A percentile compares a stretch with the other conserved stretches of the same genome.
phyloP scores from a whole-genome alignment of 2,888 invertebrate species.

The Thumatha senex region DNA sequence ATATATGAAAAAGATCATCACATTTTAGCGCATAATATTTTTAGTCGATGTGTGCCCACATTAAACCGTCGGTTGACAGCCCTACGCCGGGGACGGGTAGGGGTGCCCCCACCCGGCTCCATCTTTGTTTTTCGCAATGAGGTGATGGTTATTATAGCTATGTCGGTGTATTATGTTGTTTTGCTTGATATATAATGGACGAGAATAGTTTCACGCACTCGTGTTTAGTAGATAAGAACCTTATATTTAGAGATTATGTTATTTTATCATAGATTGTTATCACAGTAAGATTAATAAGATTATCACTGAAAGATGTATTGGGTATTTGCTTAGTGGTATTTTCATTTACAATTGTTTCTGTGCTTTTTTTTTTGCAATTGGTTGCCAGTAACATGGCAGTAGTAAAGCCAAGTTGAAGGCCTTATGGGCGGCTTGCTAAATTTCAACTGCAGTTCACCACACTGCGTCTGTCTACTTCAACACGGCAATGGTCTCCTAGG shows the following conservation, averaged over 20 bases:
- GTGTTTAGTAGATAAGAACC: constrained; percentile 3
- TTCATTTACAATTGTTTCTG: too few species aligned
- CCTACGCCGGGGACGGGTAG: constrained; percentile 12
- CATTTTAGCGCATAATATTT: constrained; percentile 7
- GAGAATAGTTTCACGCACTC: constrained; percentile 18
- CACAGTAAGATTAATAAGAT: too few species aligned
- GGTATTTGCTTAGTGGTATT: too few species aligned
- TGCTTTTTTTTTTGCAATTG: too few species aligned
- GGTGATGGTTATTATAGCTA: constrained; percentile 51
- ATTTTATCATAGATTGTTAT: too few species aligned
- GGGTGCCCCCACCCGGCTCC: constrained; percentile 35
- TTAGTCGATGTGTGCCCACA: constrained; percentile 3
- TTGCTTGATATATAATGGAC: constrained; percentile 32
- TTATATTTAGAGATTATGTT: constrained; percentile 1
- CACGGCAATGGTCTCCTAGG: too few species aligned
- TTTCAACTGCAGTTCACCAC: too few species aligned
- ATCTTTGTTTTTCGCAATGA: constrained; percentile 66
- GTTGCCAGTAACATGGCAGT: too few species aligned
- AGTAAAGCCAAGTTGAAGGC: too few species aligned
- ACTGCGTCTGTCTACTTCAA: too few species aligned
- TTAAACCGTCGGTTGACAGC: constrained; percentile 15
- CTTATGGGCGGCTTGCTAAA: too few species aligned
- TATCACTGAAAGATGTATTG: too few species aligned
- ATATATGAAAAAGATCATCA: constrained; percentile 8
- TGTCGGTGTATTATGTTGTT: constrained; percentile 49